phyloP scores from a whole-genome alignment of 2,888 invertebrate genomes.

The Nasonovia ribisnigri region DNA sequence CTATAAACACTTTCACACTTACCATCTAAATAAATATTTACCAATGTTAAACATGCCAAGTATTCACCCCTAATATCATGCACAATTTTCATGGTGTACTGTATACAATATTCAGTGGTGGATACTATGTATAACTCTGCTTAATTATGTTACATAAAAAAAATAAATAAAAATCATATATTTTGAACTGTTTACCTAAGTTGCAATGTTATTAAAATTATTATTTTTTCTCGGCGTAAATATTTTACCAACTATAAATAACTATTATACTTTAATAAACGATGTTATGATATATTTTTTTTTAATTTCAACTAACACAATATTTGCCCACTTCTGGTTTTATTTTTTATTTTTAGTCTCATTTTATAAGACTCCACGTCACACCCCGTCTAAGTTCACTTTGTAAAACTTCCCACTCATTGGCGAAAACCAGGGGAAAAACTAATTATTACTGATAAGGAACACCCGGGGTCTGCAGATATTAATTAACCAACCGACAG shows the following conservation, averaged over 20 bases:
- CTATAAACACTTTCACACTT: not conserved
- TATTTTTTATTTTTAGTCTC: constrained; percentile 29
- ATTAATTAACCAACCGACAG: constrained; percentile 64
- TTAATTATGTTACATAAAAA: not conserved
- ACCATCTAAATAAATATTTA: not conserved
- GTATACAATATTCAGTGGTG: not conserved
- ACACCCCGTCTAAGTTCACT: not conserved
- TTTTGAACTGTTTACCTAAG: not conserved
- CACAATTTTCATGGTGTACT: not conserved
- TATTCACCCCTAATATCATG: not conserved
- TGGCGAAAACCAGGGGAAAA: constrained; percentile 47
- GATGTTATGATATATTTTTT: not conserved
- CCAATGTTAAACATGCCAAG: not conserved
- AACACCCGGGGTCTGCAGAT: constrained; percentile 50
- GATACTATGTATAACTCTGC: not conserved
- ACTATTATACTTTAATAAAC: constrained; percentile 38
- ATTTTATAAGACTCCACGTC: constrained; percentile 12
- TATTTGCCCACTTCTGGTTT: constrained; percentile 34
- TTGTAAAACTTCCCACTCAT: constrained; percentile 55
- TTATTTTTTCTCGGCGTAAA: not conserved
- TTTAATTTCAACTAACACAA: constrained; percentile 7
- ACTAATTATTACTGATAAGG: constrained; percentile 64
- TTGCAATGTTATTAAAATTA: not conserved
- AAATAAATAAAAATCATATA: not conserved
- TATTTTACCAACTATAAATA: not conserved